Base-by-base conservation (phyloP, 1,140 invertebrate species). In the Ceratina japonica region DNA sequence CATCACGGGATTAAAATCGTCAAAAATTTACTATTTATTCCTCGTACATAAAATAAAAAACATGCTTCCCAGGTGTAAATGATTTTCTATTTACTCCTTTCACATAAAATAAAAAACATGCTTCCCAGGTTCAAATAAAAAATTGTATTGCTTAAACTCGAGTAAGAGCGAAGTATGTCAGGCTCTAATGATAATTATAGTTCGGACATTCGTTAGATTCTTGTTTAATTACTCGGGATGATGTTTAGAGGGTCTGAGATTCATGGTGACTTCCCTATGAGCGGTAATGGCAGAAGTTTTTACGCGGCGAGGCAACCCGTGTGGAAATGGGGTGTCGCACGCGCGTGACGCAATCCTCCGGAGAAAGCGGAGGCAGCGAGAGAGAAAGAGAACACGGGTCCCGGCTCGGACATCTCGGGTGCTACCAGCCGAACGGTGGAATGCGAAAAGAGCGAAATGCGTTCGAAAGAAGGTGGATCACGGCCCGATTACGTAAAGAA, bases 341-440 rank as follows among this genome's bases (percentile, higher is more conserved):
- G 58, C 77, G 71, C 51, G 72, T 87, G 83, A 85, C 76, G 85
- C 76, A 86, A 87, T 83, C 5, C 37, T 74, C 44, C 76, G 77
- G 85, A 84, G 86, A 87, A 84, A 87, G 82, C 61, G 59, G 59
- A 66, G 58, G 16, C 70, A n/a, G n/a, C 0, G 5, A 44, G 37
- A 56, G 16, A 18, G 37, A 44, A 10, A 7, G 37, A 16, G 37
- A 64, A 64, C 59, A 56, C 63, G 83, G 61, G 56, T 51, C 64
- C 64, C 58, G 76, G 76, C 24, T 44, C 64, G 54, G 64, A 31
- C 71, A 27, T 52, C 44, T 49, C 37, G 51, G 59, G 37, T 49
- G 62, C 77, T 56, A 75, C 62, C 52, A 51, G 59, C n/a, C 3
- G 22, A 20, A 3, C 24, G n/a, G 18, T 58, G 56, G 31, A 49